Conservation (phyloP, 2,888 invertebrate genomes). For the Apoda limacodes region DNA sequence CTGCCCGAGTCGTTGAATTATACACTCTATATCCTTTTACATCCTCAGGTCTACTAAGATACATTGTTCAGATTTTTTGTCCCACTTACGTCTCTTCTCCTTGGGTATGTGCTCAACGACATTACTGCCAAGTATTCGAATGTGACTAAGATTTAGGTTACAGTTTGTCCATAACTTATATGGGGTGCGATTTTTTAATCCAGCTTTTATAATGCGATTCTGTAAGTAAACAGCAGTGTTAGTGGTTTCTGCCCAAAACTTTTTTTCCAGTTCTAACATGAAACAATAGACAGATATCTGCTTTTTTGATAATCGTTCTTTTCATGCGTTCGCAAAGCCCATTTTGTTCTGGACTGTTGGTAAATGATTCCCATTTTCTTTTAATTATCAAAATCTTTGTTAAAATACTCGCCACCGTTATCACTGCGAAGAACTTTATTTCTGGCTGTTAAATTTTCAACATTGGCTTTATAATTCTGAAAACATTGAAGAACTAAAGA, state of each 20-base stretch:
- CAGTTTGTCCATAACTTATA: constrained; percentile 11
- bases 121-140: constrained; percentile 11
- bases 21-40: no score
- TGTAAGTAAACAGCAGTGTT: constrained; percentile 11
- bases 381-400: neutral
- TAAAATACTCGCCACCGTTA: constrained; percentile 5
- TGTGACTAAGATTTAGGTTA: constrained; percentile 10
- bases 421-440: constrained; percentile 17
- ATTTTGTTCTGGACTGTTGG: no score
- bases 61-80: constrained; percentile 4
- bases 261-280: constrained; percentile 7
- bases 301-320: no score
- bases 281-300: constrained; percentile 12
- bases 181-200: constrained; percentile 8
- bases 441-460: constrained; percentile 22
- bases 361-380: no score
- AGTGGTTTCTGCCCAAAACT: constrained; percentile 11
- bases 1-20: no score
- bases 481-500: constrained; percentile 21
- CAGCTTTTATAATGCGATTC: constrained; percentile 2
- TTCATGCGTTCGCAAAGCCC: no score
- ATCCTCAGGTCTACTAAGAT: no score
- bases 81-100: constrained; percentile 9
- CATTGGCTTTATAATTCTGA: constrained; percentile 22
- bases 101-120: constrained; percentile 12